A percentile compares a stretch with the other conserved stretches of the same genome.
These are phyloP conservation scores for Microcebus ravelobensis DNA, from an alignment of 2,113 vertebrate species.

Conservation along the genomic window DNA sequence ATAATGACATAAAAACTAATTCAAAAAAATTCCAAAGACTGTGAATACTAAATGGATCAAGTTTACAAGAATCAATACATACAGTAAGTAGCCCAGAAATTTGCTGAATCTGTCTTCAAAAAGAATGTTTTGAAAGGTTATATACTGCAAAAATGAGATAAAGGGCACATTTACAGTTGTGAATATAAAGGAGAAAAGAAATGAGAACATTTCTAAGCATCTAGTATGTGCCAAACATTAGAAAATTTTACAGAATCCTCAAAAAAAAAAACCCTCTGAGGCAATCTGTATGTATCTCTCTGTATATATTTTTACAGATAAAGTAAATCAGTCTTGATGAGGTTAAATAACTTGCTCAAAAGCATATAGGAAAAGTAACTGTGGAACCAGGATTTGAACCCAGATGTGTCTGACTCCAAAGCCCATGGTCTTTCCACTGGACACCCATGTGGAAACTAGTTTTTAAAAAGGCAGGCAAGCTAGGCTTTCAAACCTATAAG, in stretches of 20 bases:
- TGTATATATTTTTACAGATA: not conserved
- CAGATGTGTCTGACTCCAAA: slow-evolving; percentile 38
- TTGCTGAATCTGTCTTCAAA: slow-evolving; percentile 22
- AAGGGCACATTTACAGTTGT: slow-evolving; percentile 12
- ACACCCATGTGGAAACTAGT: slow-evolving; percentile 41
- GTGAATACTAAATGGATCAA: not conserved
- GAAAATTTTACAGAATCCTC: slow-evolving; percentile 30
- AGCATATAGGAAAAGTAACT: slow-evolving; percentile 50
- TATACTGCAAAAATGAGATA: not conserved
- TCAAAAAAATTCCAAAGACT: slow-evolving; percentile 33
- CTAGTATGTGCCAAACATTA: not conserved
- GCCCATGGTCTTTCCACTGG: slow-evolving; percentile 18
- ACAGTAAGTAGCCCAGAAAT: not conserved
- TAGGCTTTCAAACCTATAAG: slow-evolving; percentile 51
- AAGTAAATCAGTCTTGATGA: slow-evolving; percentile 43
- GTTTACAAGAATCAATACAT: not conserved
- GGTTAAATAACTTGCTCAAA: slow-evolving; percentile 58
- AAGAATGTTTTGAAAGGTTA: not conserved
- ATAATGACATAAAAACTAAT: not conserved
- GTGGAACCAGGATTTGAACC: slow-evolving; percentile 15
- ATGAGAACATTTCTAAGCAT: not conserved
- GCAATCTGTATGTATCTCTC: not conserved
- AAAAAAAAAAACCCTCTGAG: not conserved
- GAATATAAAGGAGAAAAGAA: not conserved
- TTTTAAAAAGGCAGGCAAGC: slow-evolving; percentile 58